Percentiles rank a stretch among this genome's conserved stretches.
These are phyloP conservation scores for Mionectes olivaceus DNA, from an alignment of 2,797 vertebrate genomes.

Conservation along the genomic window DNA sequence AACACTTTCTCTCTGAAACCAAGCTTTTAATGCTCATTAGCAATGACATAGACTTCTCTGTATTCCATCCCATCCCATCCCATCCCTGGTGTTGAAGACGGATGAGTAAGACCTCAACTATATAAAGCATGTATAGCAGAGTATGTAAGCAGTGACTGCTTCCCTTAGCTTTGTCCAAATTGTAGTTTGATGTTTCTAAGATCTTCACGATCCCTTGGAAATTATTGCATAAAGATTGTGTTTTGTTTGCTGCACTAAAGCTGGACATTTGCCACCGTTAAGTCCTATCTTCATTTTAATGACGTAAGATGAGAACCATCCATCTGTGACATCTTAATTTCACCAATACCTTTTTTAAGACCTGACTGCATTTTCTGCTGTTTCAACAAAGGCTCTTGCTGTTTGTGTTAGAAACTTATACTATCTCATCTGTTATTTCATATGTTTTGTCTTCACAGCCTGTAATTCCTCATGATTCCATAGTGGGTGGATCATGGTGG, in stretches of 20 bases:
- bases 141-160: not conserved
- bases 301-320: not conserved
- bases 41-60: not conserved
- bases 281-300: not conserved
- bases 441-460: not conserved
- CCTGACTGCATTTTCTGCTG: not conserved
- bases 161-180: not conserved
- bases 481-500: not conserved
- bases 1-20: not conserved
- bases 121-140: not conserved
- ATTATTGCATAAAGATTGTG: not conserved
- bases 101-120: not conserved
- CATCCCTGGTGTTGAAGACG: not conserved
- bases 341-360: not conserved
- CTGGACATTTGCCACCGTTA: not conserved
- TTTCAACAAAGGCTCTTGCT: not conserved
- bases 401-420: not conserved
- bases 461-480: not conserved
- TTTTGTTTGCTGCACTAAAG: not conserved
- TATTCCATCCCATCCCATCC: fast-evolving
- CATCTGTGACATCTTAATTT: not conserved
- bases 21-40: not conserved
- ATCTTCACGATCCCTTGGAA: not conserved
- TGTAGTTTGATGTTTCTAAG: not conserved
- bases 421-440: not conserved